Evolutionary conservation across 2,113 vertebrate genomes (phyloP).

Genomic region (Seriola dumerili): DNA sequence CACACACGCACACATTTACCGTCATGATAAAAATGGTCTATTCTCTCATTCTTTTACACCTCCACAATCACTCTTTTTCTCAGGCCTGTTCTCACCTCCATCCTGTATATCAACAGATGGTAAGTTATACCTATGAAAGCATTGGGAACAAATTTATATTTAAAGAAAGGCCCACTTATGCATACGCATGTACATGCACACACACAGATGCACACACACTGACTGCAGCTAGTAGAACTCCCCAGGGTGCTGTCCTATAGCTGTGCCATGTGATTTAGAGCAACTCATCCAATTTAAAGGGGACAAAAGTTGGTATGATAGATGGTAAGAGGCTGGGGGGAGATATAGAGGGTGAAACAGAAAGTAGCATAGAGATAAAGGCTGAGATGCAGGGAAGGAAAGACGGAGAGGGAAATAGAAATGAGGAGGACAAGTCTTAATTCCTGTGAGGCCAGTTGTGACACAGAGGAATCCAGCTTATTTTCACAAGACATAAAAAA

Average conservation of each 20-base stretch:
- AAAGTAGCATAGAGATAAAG: slow-evolving; percentile 12
- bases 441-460: slow-evolving; percentile 25
- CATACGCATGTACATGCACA: slow-evolving; percentile 10
- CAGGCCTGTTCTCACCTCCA: not conserved
- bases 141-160: slow-evolving; percentile 1
- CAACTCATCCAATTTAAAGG: slow-evolving; percentile 45
- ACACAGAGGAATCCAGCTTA: slow-evolving; percentile 24
- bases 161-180: not conserved
- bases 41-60: slow-evolving; percentile 27
- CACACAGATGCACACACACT: not conserved
- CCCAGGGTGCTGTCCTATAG: slow-evolving; percentile 46
- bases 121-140: slow-evolving; percentile 5
- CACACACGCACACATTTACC: slow-evolving; percentile 18
- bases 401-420: not conserved
- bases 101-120: slow-evolving; percentile 16
- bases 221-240: slow-evolving; percentile 24
- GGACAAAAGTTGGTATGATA: slow-evolving; percentile 35
- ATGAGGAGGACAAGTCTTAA: slow-evolving; percentile 11
- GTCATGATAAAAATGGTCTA: slow-evolving; percentile 25
- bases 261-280: slow-evolving; percentile 45
- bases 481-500: slow-evolving; percentile 45
- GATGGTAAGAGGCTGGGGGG: slow-evolving; percentile 16
- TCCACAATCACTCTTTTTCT: slow-evolving; percentile 3
- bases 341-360: not conserved
- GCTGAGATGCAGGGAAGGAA: slow-evolving; percentile 13